Base-by-base conservation (phyloP, 92 coral and sea anemone species). In the Porites divaricata region DNA sequence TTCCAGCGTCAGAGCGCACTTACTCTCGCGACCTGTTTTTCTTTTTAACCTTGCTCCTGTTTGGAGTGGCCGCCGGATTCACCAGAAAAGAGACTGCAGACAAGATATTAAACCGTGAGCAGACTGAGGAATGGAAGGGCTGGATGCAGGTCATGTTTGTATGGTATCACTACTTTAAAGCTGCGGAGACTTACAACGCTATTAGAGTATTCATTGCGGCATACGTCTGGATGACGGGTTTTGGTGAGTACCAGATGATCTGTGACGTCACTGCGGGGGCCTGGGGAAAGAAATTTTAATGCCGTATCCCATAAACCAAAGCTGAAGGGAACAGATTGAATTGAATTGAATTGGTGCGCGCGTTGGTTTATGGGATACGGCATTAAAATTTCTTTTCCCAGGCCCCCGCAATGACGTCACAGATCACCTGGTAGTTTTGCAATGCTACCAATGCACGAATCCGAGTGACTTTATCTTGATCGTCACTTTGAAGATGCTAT, bases 171-270 rank as follows among this genome's bases (percentile, higher is more conserved):
- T 94, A 94, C 78, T 94, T 94, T 82, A 90, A 88, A 57, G 98
- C 98, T 45, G 83, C 79, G 10, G 98, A 94, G 85, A 92, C 98
- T 3, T 94, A 94, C 87, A 94, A 94, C 59, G 98, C 98, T 19
- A 87, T 94, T 69, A 70, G 98, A 22, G 85, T 94, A 50, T 94
- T 84, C 69, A 94, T 94, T 1, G 98, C 93, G 15, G 98, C 98
- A 52, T 94, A 94, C 63, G 98, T 94, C 24, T 94, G 98, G 98
- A 94, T 94, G 98, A 94, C 98, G 23, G 98, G 98, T 23, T 94
- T 94, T 79, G 98, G 98, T 94, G 76, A 87, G 83, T 51, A 11
- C 26, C n/a, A n/a, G n/a, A n/a, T n/a, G n/a, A n/a, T n/a, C n/a
- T n/a, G n/a, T n/a, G n/a, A n/a, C n/a, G n/a, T n/a, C n/a, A n/a